Evolutionary conservation across 2,888 invertebrate species (phyloP).

Genomic region (Oxystoma pomonae): DNA sequence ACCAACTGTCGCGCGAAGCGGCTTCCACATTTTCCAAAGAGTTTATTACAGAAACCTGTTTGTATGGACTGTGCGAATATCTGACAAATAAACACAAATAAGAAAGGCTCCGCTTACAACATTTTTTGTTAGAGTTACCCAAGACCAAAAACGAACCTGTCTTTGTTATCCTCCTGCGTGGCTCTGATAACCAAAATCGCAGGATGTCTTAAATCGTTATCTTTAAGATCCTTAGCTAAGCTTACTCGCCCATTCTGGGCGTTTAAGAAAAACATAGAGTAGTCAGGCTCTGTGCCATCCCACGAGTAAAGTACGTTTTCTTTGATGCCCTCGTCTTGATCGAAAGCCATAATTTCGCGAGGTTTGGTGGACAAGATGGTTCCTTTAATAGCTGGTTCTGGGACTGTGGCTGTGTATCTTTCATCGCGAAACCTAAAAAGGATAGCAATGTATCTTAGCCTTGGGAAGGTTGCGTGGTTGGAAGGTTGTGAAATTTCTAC

Average conservation of each 20-base stretch:
- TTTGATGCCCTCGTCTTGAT: constrained; percentile 77
- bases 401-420: constrained; percentile 61
- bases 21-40: too few species aligned
- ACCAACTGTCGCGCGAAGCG: too few species aligned
- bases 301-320: constrained; percentile 69
- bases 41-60: too few species aligned
- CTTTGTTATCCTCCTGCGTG: constrained; percentile 72
- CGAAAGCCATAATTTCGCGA: constrained; percentile 68
- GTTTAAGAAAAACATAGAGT: constrained; percentile 60
- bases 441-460: not conserved
- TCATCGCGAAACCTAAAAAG: constrained; percentile 58
- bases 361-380: constrained; percentile 65
- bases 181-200: constrained; percentile 79
- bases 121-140: too few species aligned
- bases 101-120: too few species aligned
- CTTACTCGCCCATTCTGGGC: constrained; percentile 60
- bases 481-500: too few species aligned
- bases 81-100: too few species aligned
- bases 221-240: constrained; percentile 55
- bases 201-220: constrained; percentile 62
- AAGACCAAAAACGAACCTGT: constrained; percentile 60
- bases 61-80: too few species aligned
- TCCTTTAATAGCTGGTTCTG: constrained; percentile 60
- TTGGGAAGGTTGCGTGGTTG: not conserved
- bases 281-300: constrained; percentile 60